A percentile compares a stretch with the other conserved stretches of the same genome.
Evolutionary conservation across 2,888 invertebrate species (phyloP).

Genomic region (Chrysina gloriosa): DNA sequence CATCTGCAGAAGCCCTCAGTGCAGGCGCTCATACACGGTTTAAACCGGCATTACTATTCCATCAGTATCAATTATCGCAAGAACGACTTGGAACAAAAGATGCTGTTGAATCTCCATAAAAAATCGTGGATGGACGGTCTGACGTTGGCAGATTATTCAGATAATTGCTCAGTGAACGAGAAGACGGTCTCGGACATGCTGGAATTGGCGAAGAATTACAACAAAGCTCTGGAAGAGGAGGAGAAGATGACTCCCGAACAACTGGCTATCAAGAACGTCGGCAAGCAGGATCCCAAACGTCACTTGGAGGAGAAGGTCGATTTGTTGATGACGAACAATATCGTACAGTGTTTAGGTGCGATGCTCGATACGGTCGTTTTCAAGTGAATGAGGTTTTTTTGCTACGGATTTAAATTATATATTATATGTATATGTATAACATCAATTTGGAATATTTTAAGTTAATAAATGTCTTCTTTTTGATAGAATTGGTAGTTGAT

Average conservation of each 20-base stretch:
- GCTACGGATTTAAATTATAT: constrained; percentile 19
- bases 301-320: constrained; percentile 99
- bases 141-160: constrained; percentile 89
- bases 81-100: constrained; percentile 98
- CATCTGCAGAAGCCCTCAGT: constrained; percentile 99
- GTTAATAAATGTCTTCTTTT: constrained; percentile 23
- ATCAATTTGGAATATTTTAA: constrained; percentile 9
- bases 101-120: constrained; percentile 98
- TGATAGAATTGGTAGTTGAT: background rate
- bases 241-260: constrained; percentile 99
- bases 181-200: constrained; percentile 96
- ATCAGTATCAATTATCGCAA: constrained; percentile 99
- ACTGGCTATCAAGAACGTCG: constrained; percentile 98
- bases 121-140: constrained; percentile 99
- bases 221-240: constrained; percentile 94
- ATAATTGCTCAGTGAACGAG: constrained; percentile 94
- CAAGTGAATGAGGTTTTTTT: constrained; percentile 76
- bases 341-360: constrained; percentile 96
- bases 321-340: constrained; percentile 95
- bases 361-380: constrained; percentile 95
- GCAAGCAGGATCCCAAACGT: constrained; percentile 98
- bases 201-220: constrained; percentile 95
- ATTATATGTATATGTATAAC: constrained; percentile 10
- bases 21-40: constrained; percentile 97
- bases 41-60: constrained; percentile 99